phyloP scores from a whole-genome alignment of 2,888 invertebrate genomes.

The Hyposoter dolosus region DNA sequence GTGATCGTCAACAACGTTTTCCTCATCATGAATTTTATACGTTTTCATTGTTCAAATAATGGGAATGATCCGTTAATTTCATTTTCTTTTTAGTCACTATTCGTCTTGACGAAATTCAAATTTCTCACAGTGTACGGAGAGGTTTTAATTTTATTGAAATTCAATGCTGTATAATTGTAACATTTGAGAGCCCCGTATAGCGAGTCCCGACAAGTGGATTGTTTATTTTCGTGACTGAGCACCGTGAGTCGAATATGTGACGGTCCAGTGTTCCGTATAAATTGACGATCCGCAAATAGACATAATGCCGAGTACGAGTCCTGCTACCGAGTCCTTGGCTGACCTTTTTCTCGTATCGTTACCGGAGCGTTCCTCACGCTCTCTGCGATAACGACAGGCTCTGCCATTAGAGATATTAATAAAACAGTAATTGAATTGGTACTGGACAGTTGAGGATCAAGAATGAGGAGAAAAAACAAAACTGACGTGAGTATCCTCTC shows the following conservation, averaged over 20 bases:
- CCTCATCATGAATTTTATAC: too few relatives aligned
- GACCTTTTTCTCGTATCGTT: too few relatives aligned
- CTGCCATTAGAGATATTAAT: not conserved
- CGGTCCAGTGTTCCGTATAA: too few relatives aligned
- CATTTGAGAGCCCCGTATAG: not conserved
- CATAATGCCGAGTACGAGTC: too few relatives aligned
- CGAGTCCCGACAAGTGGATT: conserved; percentile 4
- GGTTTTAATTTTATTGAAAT: not conserved
- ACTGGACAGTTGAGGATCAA: not conserved
- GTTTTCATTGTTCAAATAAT: too few relatives aligned
- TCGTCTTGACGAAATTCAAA: not conserved
- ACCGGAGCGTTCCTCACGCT: too few relatives aligned
- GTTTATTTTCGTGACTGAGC: conserved; percentile 8
- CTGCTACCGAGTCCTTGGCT: too few relatives aligned
- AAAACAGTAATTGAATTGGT: not conserved
- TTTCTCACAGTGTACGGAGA: not conserved
- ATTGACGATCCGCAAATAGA: too few relatives aligned
- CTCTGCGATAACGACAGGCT: too few relatives aligned
- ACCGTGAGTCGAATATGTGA: not conserved
- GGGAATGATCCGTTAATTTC: too few relatives aligned
- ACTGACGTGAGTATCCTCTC: conserved; percentile 14
- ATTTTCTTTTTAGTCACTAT: too few relatives aligned
- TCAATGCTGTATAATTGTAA: not conserved
- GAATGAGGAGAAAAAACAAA: conserved; percentile 27
- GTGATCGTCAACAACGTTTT: too few relatives aligned